phyloP scores from a whole-genome alignment of 2,113 vertebrate species.

The Phalacrocorax brasilianus region DNA sequence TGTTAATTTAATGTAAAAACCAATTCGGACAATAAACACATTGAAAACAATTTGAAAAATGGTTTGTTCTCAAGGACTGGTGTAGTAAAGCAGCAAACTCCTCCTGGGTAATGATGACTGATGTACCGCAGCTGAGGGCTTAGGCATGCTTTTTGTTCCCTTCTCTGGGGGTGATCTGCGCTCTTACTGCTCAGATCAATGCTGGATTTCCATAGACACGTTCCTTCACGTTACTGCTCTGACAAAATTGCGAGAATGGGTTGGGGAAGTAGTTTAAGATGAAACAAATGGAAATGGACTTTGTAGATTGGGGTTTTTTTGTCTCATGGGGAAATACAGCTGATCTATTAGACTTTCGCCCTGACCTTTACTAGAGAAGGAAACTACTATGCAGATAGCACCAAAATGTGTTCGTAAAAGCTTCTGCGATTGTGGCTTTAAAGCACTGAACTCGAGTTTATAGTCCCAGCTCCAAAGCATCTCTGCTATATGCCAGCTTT shows the following conservation, averaged over 20 bases:
- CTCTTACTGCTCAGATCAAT: neutral
- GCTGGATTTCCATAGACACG: neutral
- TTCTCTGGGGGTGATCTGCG: neutral
- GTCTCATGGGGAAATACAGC: neutral
- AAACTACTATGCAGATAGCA: neutral
- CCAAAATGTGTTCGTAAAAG: neutral
- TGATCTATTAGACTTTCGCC: neutral
- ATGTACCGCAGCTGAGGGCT: neutral
- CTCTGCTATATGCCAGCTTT: neutral
- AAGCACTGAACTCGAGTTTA: neutral
- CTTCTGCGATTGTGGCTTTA: neutral
- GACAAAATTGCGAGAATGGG: neutral
- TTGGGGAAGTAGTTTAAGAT: neutral
- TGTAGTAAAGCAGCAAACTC: neutral
- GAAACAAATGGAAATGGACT: neutral
- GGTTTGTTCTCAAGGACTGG: neutral
- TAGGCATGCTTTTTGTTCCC: neutral
- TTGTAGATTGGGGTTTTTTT: neutral
- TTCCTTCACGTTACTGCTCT: neutral
- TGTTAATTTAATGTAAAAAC: constrained; percentile 18
- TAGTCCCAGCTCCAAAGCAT: neutral
- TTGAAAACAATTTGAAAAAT: neutral
- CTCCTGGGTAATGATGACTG: neutral
- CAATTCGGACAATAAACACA: neutral
- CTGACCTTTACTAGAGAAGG: neutral